Percentiles rank a stretch among this genome's conserved stretches.
Evolutionary conservation across 2,888 invertebrate genomes (phyloP).

Genomic region (Drosophila affinis): DNA sequence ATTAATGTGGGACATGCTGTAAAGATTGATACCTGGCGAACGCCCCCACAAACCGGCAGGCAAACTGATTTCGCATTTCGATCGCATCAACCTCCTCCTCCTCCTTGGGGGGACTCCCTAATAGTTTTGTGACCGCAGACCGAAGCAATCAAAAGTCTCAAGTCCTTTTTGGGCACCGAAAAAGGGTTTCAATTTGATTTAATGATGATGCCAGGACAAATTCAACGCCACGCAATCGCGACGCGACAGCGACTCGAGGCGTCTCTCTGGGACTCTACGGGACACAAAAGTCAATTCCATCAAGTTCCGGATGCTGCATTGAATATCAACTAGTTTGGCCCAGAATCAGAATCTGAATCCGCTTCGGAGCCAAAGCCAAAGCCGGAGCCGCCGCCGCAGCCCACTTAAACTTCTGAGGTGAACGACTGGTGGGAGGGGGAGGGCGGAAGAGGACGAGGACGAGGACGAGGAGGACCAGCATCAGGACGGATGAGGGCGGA

Average conservation of each 20-base stretch:
- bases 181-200: slow-evolving; percentile 79
- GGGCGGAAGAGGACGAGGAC: slow-evolving; percentile 17
- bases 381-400: slow-evolving; percentile 34
- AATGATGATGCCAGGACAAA: slow-evolving; percentile 77
- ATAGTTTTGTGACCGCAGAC: slow-evolving; percentile 46
- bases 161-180: slow-evolving; percentile 56
- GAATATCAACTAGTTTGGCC: slow-evolving; percentile 71
- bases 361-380: not conserved
- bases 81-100: slow-evolving; percentile 9
- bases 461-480: slow-evolving; percentile 7
- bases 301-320: slow-evolving; percentile 76
- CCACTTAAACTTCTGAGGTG: slow-evolving; percentile 66
- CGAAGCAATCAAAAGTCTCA: slow-evolving; percentile 68
- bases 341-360: slow-evolving; percentile 19
- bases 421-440: slow-evolving; percentile 20
- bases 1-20: slow-evolving; percentile 62
- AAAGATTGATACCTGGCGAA: slow-evolving; percentile 58
- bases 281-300: slow-evolving; percentile 75
- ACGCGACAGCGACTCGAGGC: slow-evolving; percentile 7
- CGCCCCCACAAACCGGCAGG: slow-evolving; percentile 13
- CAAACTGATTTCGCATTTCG: slow-evolving; percentile 37
- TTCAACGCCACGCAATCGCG: slow-evolving; percentile 64
- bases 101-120: slow-evolving; percentile 7
- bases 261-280: slow-evolving; percentile 8
- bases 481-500: slow-evolving; percentile 14